phyloP scores from a whole-genome alignment of 2,797 vertebrate genomes.

The Dermochelys coriacea region DNA sequence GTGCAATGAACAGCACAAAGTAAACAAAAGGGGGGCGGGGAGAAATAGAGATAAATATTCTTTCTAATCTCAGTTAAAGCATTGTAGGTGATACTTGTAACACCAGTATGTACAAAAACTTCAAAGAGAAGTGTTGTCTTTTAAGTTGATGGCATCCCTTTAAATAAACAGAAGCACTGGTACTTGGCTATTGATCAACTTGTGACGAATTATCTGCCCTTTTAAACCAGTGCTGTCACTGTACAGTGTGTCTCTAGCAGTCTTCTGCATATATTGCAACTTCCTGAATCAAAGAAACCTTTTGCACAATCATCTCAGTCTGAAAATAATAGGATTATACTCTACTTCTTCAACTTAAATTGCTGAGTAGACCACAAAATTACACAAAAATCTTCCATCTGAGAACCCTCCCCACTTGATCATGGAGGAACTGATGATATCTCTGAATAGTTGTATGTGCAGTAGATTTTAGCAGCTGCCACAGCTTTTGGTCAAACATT shows the following conservation, averaged over 20 bases:
- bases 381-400: slow-evolving; percentile 60
- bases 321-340: slow-evolving; percentile 57
- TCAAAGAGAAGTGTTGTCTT: neutral
- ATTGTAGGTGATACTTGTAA: neutral
- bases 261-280: neutral
- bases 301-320: slow-evolving; percentile 35
- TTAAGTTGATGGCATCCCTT: slow-evolving; percentile 24
- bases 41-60: neutral
- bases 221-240: neutral
- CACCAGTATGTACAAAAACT: neutral
- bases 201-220: slow-evolving; percentile 7
- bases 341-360: slow-evolving; percentile 56
- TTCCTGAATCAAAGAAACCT: slow-evolving; percentile 35
- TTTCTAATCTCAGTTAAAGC: neutral
- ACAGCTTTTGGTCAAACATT: neutral
- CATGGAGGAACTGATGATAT: neutral
- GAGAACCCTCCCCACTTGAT: neutral
- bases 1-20: accelerated
- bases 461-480: accelerated
- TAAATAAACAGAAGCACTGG: slow-evolving; percentile 16
- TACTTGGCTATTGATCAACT: slow-evolving; percentile 39
- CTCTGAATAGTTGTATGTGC: neutral
- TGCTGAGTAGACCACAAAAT: slow-evolving; percentile 59
- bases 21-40: accelerated
- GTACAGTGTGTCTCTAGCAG: neutral